A percentile compares a stretch with the other conserved stretches of the same genome.
Conservation (phyloP, 2,797 vertebrate genomes). For the Phataginus tetradactyla region DNA sequence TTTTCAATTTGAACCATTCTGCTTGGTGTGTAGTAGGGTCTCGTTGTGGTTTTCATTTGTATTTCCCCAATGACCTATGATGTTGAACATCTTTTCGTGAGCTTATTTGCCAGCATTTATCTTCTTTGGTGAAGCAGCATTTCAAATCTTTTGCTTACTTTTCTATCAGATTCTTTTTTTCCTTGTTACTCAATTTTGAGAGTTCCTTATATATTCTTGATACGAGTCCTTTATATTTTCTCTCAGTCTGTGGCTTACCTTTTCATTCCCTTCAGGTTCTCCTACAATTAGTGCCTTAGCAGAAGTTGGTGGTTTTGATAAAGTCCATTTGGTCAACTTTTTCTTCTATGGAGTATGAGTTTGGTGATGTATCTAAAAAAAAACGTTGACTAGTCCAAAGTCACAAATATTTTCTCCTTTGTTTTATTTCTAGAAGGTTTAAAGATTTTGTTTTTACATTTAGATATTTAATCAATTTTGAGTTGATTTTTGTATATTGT, state of each 20-base stretch:
- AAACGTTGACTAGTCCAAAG: background rate
- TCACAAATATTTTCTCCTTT: background rate
- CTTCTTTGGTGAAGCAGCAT: background rate
- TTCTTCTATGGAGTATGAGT: background rate
- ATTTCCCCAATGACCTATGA: background rate
- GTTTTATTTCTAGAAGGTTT: conserved; percentile 7
- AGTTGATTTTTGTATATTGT: background rate
- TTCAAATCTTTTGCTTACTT: background rate
- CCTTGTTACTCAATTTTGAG: background rate
- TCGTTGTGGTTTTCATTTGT: background rate
- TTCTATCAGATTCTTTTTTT: background rate
- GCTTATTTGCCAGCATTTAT: background rate
- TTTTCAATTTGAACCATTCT: background rate
- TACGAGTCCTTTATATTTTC: background rate
- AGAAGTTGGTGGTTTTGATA: background rate
- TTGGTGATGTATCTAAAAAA: background rate
- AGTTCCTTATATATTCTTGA: background rate
- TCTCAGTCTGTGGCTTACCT: background rate
- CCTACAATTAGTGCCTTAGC: background rate
- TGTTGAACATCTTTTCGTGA: background rate
- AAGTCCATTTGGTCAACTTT: background rate
- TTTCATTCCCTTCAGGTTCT: background rate
- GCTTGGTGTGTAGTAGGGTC: background rate
- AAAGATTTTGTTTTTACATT: background rate
- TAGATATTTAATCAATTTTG: background rate